Base-by-base conservation (phyloP, 2,113 vertebrate genomes). In the Etheostoma cragini region DNA sequence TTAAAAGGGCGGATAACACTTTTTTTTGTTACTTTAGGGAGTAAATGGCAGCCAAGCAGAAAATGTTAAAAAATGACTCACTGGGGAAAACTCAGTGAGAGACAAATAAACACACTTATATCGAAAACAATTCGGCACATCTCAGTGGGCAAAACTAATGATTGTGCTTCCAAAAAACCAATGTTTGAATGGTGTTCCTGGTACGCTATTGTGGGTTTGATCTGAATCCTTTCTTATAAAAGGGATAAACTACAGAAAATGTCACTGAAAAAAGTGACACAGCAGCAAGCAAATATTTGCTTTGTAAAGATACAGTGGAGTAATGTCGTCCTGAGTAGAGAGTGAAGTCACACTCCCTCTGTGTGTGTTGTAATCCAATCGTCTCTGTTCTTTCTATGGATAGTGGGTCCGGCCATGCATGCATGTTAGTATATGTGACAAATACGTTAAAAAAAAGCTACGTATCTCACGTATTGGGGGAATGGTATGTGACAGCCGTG, bases 21-120 rank as follows among this genome's bases (percentile, higher is more conserved):
- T 67, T 62, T 22, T 53, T 57, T 56, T 57, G 45, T n/a, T 54
- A 54, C 68, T 72, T 24, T 24, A 3, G 49, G 62, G 42, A 73
- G 62, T 1, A 63, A 77, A 75, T 21, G 38, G 70, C 46, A 69
- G 61, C 69, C 46, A 56, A 82, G 87, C 61, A 69, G 62, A 83
- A 73, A 68, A 52, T 42, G 45, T 57, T 19, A n/a, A 38, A 42
- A 76, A 76, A 63, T n/a, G 52, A 70, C n/a, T 81, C 60, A 53
- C 5, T 38, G 66, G 68, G 13, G 58, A 42, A 42, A 72, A 78
- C 22, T 79, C 56, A 6, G 42, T 24, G 22, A 46, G 33, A 35
- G 38, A 76, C 15, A 14, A 42, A 77, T 75, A 35, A 74, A 81
- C 64, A 58, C n/a, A 10, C 11, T 33, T 26, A 17, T 21, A 73